phyloP scores from a whole-genome alignment of 2,797 vertebrate species.

The Enteromius paludinosus region DNA sequence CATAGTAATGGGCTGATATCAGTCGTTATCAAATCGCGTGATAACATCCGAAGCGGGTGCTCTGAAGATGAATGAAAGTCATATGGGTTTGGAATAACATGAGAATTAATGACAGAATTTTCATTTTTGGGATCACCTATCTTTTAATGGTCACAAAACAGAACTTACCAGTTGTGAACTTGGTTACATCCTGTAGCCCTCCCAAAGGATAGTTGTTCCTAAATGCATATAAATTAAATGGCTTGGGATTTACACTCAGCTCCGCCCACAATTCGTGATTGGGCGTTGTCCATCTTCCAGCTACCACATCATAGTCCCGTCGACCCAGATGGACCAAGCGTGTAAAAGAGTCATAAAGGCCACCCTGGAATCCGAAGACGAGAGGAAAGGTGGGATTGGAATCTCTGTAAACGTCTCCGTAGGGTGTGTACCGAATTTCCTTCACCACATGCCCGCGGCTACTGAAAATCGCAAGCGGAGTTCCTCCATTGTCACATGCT shows the following conservation, averaged over 20 bases:
- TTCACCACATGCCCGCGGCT: conserved; percentile 94
- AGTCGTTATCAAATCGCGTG: too few relatives aligned
- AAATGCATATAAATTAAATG: conserved; percentile 95
- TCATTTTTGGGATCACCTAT: not conserved
- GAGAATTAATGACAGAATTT: not conserved
- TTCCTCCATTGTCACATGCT: conserved; percentile 92
- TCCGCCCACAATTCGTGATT: conserved; percentile 93
- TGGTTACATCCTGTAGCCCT: conserved; percentile 71
- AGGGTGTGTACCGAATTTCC: conserved; percentile 94
- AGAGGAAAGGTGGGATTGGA: conserved; percentile 93
- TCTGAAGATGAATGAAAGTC: not conserved
- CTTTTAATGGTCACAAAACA: not conserved
- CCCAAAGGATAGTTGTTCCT: conserved; percentile 96
- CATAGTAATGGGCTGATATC: too few relatives aligned
- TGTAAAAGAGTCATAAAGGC: conserved; percentile 91
- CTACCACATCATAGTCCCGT: conserved; percentile 94
- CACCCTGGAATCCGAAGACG: conserved; percentile 95
- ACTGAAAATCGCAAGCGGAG: conserved; percentile 92
- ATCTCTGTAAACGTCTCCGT: conserved; percentile 96
- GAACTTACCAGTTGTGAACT: conserved; percentile 87
- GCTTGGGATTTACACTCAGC: conserved; percentile 88
- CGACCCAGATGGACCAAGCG: conserved; percentile 92
- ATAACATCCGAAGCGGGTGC: too few relatives aligned
- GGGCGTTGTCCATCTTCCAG: conserved; percentile 95
- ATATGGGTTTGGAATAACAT: not conserved